phyloP scores from a whole-genome alignment of 2,888 invertebrate genomes.

The Cotesia congregata region DNA sequence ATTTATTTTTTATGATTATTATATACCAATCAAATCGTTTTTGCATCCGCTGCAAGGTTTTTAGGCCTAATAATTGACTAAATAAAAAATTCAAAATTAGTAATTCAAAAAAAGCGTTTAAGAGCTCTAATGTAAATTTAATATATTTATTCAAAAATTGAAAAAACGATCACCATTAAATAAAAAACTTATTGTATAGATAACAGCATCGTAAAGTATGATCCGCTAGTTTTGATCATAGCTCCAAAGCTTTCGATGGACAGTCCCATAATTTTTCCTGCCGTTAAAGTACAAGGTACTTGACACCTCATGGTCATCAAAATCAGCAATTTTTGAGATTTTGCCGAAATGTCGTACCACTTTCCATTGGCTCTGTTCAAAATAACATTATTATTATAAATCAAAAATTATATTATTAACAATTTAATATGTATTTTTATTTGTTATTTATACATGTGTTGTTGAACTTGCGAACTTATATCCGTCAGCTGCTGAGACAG shows the following conservation, averaged over 20 bases:
- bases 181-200: conserved; percentile 32
- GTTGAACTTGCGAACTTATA: background rate
- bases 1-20: too few relatives aligned
- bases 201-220: conserved; percentile 39
- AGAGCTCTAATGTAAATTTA: too few relatives aligned
- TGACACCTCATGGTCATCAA: conserved; percentile 32
- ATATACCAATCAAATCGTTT: too few relatives aligned
- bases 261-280: conserved; percentile 39
- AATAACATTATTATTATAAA: background rate
- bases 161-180: too few relatives aligned
- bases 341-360: conserved; percentile 32
- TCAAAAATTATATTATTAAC: background rate
- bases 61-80: too few relatives aligned
- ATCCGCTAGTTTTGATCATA: conserved; percentile 40
- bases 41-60: too few relatives aligned
- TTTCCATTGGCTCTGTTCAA: conserved; percentile 15
- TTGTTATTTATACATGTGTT: background rate
- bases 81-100: too few relatives aligned
- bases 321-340: conserved; percentile 28
- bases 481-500: conserved; percentile 14
- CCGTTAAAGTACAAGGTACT: conserved; percentile 33
- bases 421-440: background rate
- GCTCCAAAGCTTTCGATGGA: conserved; percentile 36
- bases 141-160: background rate
- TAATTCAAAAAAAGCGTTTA: too few relatives aligned